These are phyloP conservation scores for Macropis europaea DNA, from an alignment of 2,888 invertebrate species.

Conservation along the genomic window DNA sequence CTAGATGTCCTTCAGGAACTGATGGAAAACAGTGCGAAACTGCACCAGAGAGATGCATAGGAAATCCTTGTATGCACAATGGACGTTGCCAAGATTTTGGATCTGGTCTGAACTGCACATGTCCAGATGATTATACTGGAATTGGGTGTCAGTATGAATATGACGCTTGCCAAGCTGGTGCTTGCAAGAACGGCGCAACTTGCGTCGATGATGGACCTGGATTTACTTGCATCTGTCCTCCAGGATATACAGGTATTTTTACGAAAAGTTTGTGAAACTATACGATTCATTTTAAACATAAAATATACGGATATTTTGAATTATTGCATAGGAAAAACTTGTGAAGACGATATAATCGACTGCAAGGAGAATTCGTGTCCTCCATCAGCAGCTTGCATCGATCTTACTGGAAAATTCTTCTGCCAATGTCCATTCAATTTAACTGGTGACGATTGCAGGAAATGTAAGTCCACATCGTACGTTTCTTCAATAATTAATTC, in stretches of 20 bases:
- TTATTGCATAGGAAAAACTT: constrained; percentile 85
- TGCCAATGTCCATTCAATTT: constrained; percentile 98
- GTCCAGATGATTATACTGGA: constrained; percentile 91
- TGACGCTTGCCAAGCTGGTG: constrained; percentile 93
- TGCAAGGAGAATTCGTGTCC: constrained; percentile 97
- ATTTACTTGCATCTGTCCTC: constrained; percentile 92
- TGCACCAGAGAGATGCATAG: constrained; percentile 96
- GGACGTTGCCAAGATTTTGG: constrained; percentile 98
- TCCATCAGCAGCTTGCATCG: constrained; percentile 95
- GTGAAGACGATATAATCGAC: constrained; percentile 94
- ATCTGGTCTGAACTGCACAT: constrained; percentile 96
- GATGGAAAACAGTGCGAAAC: constrained; percentile 98
- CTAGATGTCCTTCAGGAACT: constrained; percentile 94
- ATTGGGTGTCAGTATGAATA: constrained; percentile 97
- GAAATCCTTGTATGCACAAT: constrained; percentile 95
- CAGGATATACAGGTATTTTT: constrained; percentile 85
- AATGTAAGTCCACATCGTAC: constrained; percentile 84
- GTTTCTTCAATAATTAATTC: not conserved
- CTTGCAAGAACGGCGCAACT: constrained; percentile 96
- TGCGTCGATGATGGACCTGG: constrained; percentile 93
- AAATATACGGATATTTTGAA: constrained; percentile 59
- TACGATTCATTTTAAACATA: not conserved
- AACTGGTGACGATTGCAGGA: constrained; percentile 97
- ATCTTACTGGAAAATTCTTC: constrained; percentile 93
- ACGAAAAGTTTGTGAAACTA: not conserved